phyloP scores from a whole-genome alignment of 2,113 vertebrate species.

The Hippocampus zosterae region DNA sequence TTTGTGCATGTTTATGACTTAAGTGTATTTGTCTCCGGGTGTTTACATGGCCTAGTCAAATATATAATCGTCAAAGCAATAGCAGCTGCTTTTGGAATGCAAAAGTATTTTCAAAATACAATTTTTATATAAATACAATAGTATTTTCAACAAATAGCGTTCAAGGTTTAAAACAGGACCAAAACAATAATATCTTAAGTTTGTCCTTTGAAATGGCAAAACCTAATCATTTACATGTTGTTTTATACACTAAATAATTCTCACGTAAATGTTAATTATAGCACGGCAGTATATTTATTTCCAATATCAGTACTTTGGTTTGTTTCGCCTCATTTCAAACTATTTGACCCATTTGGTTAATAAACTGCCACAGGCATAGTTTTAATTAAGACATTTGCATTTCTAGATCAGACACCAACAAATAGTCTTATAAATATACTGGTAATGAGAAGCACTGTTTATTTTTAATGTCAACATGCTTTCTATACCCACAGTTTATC shows the following conservation, averaged over 20 bases:
- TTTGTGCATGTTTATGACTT: conserved; percentile 13
- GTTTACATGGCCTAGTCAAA: conserved; percentile 1
- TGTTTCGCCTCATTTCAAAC: neutral
- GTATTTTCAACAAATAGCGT: neutral
- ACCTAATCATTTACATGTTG: neutral
- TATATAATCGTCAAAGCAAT: neutral
- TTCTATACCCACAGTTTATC: neutral
- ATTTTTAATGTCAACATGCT: neutral
- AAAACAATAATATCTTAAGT: conserved; percentile 1
- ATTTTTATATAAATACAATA: neutral
- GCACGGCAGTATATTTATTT: neutral
- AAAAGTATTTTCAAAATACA: conserved; percentile 18
- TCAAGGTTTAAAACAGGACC: neutral
- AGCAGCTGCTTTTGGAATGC: conserved; percentile 3
- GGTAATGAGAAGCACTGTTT: conserved; percentile 8
- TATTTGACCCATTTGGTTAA: conserved; percentile 1
- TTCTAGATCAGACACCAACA: neutral
- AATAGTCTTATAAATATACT: conserved; percentile 8
- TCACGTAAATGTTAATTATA: neutral
- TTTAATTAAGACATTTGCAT: conserved; percentile 1
- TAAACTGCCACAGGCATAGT: neutral
- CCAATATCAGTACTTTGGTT: neutral
- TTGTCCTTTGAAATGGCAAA: neutral
- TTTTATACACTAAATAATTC: neutral
- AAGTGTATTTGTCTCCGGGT: conserved; percentile 2